Percentiles rank a stretch among this genome's conserved stretches.
phyloP scores from a whole-genome alignment of 2,888 invertebrate genomes.

The Drosophila meridionalis region DNA sequence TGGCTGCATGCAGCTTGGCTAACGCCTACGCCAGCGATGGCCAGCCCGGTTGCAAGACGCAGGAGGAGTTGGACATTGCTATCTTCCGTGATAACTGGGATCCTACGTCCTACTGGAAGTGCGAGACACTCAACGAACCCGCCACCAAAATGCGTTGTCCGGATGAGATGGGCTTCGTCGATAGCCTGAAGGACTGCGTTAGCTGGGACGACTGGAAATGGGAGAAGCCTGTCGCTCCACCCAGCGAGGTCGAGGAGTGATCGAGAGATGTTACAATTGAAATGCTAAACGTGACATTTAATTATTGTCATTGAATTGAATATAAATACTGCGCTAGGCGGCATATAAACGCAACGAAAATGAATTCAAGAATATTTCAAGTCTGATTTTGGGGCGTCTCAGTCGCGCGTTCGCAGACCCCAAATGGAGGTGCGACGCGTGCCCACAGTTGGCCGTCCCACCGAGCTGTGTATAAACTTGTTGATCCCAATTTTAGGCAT shows the following conservation, averaged over 20 bases:
- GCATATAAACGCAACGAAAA: slow-evolving; percentile 36
- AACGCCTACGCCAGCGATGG: slow-evolving; percentile 65
- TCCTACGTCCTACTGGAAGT: slow-evolving; percentile 79
- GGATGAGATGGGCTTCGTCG: slow-evolving; percentile 62
- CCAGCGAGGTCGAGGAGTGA: slow-evolving; percentile 58
- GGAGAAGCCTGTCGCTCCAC: slow-evolving; percentile 69
- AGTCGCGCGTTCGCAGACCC: slow-evolving; percentile 94
- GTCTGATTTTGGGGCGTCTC: slow-evolving; percentile 62
- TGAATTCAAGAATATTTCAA: slow-evolving; percentile 11
- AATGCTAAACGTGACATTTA: slow-evolving; percentile 46
- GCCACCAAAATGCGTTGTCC: slow-evolving; percentile 64
- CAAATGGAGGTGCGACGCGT: slow-evolving; percentile 94
- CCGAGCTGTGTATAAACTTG: slow-evolving; percentile 92
- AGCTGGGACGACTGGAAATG: slow-evolving; percentile 79
- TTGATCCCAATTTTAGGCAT: slow-evolving; percentile 89
- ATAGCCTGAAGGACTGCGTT: slow-evolving; percentile 73
- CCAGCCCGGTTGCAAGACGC: slow-evolving; percentile 73
- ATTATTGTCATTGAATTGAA: slow-evolving; percentile 63
- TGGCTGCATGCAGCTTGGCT: slow-evolving; percentile 39
- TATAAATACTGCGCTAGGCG: slow-evolving; percentile 51
- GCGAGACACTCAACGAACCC: slow-evolving; percentile 59
- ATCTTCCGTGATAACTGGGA: slow-evolving; percentile 78
- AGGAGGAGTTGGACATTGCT: slow-evolving; percentile 62
- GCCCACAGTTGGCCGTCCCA: slow-evolving; percentile 96
- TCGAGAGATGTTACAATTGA: slow-evolving; percentile 14